Percentiles rank a stretch among this genome's conserved stretches.
phyloP scores from a whole-genome alignment of 2,888 invertebrate species.

The Hirtodrosophila histrioides region DNA sequence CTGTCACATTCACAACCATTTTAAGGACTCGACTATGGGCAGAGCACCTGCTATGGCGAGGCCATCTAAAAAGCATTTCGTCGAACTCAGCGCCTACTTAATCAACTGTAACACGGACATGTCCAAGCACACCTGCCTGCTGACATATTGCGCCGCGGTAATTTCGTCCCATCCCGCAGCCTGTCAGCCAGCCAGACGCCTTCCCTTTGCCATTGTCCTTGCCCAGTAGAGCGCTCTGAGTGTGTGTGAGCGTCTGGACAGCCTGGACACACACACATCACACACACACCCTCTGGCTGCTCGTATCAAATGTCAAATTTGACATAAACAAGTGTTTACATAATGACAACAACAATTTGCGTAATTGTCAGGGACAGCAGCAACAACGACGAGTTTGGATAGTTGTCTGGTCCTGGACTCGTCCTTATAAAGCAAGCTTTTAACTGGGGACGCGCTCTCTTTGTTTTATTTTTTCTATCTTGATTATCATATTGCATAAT shows the following conservation, averaged over 20 bases:
- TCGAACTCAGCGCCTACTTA: conserved; percentile 79
- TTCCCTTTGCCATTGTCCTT: conserved; percentile 13
- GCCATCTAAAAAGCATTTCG: conserved; percentile 73
- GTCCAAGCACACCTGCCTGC: conserved; percentile 67
- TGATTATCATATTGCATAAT: conserved; percentile 52
- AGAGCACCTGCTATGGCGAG: conserved; percentile 32
- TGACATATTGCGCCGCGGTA: conserved; percentile 55
- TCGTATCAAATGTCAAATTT: conserved; percentile 77
- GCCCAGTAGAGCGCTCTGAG: neutral
- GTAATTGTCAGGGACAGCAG: conserved; percentile 68
- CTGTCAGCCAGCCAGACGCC: neutral
- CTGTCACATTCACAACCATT: neutral
- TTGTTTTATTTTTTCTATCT: conserved; percentile 17
- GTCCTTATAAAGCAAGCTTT: conserved; percentile 14
- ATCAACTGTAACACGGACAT: conserved; percentile 74
- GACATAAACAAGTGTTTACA: conserved; percentile 80
- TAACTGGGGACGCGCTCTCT: conserved; percentile 11
- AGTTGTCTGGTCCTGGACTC: conserved; percentile 3
- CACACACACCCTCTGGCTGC: conserved; percentile 22
- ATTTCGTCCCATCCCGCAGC: neutral
- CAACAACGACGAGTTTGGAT: conserved; percentile 13
- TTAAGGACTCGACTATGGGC: neutral
- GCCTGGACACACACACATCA: conserved; percentile 1
- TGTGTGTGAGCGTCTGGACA: neutral
- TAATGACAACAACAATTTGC: conserved; percentile 79